Conservation (phyloP, 2,113 vertebrate genomes). For the Axis porcinus region DNA sequence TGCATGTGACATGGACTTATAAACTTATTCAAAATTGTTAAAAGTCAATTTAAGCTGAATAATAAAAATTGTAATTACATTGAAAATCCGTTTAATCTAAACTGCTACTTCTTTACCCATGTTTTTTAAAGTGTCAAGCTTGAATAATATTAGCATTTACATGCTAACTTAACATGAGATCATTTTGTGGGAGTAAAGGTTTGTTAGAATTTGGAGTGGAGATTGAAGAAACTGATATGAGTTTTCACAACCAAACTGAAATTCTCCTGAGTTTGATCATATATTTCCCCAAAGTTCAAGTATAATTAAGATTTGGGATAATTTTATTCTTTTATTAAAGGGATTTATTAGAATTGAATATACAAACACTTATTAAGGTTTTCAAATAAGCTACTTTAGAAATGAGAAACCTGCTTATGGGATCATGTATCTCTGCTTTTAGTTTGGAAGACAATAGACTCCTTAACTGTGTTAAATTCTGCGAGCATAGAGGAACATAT, state of each 20-base stretch:
- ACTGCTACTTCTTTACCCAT: background rate
- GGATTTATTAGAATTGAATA: background rate
- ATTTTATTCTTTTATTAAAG: background rate
- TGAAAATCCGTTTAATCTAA: background rate
- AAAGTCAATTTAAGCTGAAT: background rate
- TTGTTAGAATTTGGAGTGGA: background rate
- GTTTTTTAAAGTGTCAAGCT: background rate
- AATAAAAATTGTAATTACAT: background rate
- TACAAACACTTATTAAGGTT: background rate
- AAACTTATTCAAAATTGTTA: background rate
- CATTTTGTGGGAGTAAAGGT: background rate
- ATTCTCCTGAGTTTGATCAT: background rate
- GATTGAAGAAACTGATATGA: background rate
- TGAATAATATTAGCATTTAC: background rate
- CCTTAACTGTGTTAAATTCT: background rate
- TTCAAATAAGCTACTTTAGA: conserved; percentile 14
- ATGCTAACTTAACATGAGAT: background rate
- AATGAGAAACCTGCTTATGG: background rate
- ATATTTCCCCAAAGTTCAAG: background rate
- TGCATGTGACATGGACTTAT: background rate
- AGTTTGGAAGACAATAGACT: background rate
- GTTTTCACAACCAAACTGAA: background rate
- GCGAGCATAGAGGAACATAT: background rate
- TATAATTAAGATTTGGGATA: background rate
- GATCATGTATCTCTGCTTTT: background rate